Conservation (phyloP, 1,140 invertebrate species). For the Gryon sp. region DNA sequence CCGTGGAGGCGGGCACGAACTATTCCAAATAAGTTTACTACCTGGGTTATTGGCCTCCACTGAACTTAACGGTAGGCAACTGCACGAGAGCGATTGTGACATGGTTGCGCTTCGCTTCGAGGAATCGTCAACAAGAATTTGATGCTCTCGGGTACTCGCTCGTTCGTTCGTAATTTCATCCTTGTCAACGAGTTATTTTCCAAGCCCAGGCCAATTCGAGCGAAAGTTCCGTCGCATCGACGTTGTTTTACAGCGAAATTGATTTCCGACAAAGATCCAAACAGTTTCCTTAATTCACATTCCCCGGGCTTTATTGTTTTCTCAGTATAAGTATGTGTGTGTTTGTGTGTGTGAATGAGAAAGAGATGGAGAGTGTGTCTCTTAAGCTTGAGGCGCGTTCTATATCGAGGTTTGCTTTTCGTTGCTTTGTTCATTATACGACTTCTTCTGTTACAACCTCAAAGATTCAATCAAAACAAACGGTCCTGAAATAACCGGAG, state of each 20-base stretch:
- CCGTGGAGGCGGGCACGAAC: constrained; percentile 60
- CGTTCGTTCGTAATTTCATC: constrained; percentile 49
- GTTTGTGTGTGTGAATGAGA: too few species aligned
- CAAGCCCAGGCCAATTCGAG: constrained; percentile 7
- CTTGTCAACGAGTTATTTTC: constrained; percentile 35
- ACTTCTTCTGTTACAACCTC: constrained; percentile 24
- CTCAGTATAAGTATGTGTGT: too few species aligned
- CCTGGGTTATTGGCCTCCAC: constrained; percentile 73
- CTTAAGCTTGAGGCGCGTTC: too few species aligned
- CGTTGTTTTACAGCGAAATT: too few species aligned
- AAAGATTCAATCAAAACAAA: constrained; percentile 48
- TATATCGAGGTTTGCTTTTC: constrained; percentile 7
- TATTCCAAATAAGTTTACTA: constrained; percentile 75
- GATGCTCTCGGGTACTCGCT: constrained; percentile 37
- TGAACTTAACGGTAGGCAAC: constrained; percentile 74
- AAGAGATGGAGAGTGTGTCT: too few species aligned
- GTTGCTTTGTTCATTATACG: constrained; percentile 21
- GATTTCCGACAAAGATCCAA: too few species aligned
- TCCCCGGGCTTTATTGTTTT: too few species aligned
- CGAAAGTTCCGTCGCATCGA: constrained; percentile 8
- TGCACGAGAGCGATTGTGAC: constrained; percentile 70
- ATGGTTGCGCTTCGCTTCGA: constrained; percentile 61
- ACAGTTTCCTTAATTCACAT: constrained; percentile 9
- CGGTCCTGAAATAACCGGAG: constrained; percentile 10
- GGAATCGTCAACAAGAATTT: constrained; percentile 60